These are phyloP conservation scores for Masticophis lateralis DNA, from an alignment of 2,797 vertebrate species.

Conservation along the genomic window DNA sequence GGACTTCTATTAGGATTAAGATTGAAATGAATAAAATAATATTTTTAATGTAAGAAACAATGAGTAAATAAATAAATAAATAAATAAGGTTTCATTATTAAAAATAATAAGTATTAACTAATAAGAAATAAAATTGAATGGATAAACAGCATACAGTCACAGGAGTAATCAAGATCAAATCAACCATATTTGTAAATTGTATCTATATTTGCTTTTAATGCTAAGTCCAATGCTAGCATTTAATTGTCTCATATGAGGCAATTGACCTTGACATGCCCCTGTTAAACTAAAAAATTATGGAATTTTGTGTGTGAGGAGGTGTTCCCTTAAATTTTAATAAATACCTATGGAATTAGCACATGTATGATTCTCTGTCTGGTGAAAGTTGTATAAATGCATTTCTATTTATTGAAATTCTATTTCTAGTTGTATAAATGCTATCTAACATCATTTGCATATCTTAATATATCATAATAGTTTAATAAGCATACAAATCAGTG, in stretches of 20 bases:
- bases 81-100: background rate
- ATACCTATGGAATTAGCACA: background rate
- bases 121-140: constrained; percentile 15
- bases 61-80: background rate
- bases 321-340: background rate
- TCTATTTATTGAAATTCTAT: background rate
- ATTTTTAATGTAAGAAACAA: background rate
- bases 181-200: constrained; percentile 24
- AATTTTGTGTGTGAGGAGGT: background rate
- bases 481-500: background rate
- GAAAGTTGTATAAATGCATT: background rate
- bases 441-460: background rate
- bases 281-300: background rate
- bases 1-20: background rate
- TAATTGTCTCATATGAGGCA: background rate
- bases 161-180: constrained; percentile 43
- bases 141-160: constrained; percentile 55
- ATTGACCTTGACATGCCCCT: background rate
- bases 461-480: background rate
- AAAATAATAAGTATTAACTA: background rate
- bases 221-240: background rate
- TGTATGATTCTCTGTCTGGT: background rate
- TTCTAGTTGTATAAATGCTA: background rate
- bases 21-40: background rate
- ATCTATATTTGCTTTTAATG: background rate